Evolutionary conservation across 2,797 vertebrate genomes (phyloP).

Genomic region (Manis crassicaudata): DNA sequence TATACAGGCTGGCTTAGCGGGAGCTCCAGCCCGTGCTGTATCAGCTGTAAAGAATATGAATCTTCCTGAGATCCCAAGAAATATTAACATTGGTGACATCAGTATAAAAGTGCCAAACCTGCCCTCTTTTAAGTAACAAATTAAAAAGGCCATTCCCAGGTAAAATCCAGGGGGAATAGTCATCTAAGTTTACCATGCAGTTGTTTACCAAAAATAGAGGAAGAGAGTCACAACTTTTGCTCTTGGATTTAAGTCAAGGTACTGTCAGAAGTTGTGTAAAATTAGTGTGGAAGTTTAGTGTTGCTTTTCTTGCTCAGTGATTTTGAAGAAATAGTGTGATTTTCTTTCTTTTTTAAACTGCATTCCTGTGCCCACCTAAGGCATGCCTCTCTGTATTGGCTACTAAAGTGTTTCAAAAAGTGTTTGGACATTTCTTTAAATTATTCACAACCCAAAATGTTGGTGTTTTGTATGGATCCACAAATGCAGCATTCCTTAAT

Average conservation of each 20-base stretch:
- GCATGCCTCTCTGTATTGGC: constrained; percentile 86
- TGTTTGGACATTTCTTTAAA: constrained; percentile 82
- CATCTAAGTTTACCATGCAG: constrained; percentile 89
- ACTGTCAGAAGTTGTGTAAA: constrained; percentile 87
- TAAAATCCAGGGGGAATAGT: constrained; percentile 86
- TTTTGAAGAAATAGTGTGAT: constrained; percentile 85
- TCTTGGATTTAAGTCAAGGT: constrained; percentile 91
- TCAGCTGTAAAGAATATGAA: constrained; percentile 99
- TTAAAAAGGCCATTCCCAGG: constrained; percentile 86
- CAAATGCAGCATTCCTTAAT: constrained; percentile 78
- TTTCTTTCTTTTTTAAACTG: constrained; percentile 86
- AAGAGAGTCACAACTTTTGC: constrained; percentile 80
- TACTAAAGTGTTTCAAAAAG: constrained; percentile 89
- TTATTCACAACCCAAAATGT: constrained; percentile 82
- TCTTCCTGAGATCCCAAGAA: constrained; percentile 99
- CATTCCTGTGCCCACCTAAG: constrained; percentile 90
- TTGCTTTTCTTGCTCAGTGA: constrained; percentile 87
- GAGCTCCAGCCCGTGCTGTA: constrained; percentile 98
- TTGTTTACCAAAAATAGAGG: constrained; percentile 93
- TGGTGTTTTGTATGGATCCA: constrained; percentile 84
- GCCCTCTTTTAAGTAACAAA: constrained; percentile 97
- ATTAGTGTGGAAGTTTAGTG: constrained; percentile 82
- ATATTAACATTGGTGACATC: constrained; percentile 99
- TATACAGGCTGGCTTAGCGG: constrained; percentile 97
- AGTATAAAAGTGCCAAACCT: constrained; percentile 99